Conservation (phyloP, 2,888 invertebrate species). For the Schrankia costaestrigalis region DNA sequence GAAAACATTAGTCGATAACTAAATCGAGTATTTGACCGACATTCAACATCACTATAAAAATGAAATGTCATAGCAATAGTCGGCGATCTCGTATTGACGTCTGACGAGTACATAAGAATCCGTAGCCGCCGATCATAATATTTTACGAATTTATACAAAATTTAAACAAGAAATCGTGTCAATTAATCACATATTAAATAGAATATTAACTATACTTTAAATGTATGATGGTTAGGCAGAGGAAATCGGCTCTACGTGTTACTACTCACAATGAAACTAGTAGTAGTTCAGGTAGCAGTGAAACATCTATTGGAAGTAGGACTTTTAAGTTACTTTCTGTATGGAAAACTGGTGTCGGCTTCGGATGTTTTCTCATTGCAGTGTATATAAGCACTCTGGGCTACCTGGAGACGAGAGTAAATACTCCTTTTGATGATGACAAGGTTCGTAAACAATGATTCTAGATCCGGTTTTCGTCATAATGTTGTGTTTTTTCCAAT, state of each 20-base stretch:
- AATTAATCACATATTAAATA: slow-evolving; percentile 34
- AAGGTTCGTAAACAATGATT: slow-evolving; percentile 83
- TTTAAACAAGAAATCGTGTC: slow-evolving; percentile 34
- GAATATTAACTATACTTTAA: slow-evolving; percentile 11
- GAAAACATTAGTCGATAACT: no score
- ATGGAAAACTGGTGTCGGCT: slow-evolving; percentile 83
- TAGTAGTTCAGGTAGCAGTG: slow-evolving; percentile 53
- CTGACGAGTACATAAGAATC: no score
- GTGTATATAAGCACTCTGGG: slow-evolving; percentile 89
- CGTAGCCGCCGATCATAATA: slow-evolving; percentile 20
- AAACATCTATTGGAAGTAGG: slow-evolving; percentile 33
- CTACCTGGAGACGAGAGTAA: slow-evolving; percentile 92
- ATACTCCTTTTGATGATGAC: slow-evolving; percentile 89
- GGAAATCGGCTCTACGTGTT: slow-evolving; percentile 50
- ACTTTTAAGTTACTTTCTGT: slow-evolving; percentile 49
- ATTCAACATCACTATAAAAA: slow-evolving; percentile 17
- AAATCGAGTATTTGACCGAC: no score
- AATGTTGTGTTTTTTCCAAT: background rate
- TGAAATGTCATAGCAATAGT: slow-evolving; percentile 29
- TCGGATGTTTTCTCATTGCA: slow-evolving; percentile 84
- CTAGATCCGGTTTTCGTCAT: no score
- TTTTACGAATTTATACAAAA: slow-evolving; percentile 20
- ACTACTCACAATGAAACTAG: slow-evolving; percentile 52
- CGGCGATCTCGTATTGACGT: slow-evolving; percentile 26
- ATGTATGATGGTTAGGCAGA: slow-evolving; percentile 56